A percentile compares a stretch with the other conserved stretches of the same genome.
Conservation (phyloP, 2,113 vertebrate species). For the Elephantulus edwardii region DNA sequence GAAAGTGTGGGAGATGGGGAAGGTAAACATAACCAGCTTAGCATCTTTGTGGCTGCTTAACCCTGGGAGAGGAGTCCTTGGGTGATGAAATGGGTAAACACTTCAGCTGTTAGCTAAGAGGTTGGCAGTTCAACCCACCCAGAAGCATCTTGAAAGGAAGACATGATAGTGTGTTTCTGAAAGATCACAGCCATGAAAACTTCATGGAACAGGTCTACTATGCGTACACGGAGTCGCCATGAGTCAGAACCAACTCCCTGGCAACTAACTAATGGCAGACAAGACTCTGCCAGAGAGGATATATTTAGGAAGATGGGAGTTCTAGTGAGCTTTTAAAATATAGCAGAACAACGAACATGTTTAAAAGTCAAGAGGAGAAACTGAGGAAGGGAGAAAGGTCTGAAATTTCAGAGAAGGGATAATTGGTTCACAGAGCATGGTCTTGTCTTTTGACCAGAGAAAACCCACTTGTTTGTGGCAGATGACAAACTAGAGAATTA, state of each 20-base stretch:
- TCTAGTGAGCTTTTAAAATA: background rate
- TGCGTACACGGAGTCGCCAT: background rate
- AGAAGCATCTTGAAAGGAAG: background rate
- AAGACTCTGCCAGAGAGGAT: background rate
- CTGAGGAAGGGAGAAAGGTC: background rate
- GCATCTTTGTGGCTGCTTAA: background rate
- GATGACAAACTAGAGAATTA: background rate
- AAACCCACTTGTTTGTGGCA: background rate
- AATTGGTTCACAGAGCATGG: background rate
- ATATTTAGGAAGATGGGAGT: background rate
- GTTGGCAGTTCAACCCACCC: background rate
- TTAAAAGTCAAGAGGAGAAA: slow-evolving; percentile 19
- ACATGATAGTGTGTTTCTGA: background rate
- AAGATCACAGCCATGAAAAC: background rate
- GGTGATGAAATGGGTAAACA: background rate
- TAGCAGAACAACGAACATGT: background rate
- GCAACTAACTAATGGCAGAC: too few relatives aligned
- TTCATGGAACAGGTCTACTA: too few relatives aligned
- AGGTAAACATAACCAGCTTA: background rate
- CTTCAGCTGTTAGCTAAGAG: background rate
- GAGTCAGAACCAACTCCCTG: background rate
- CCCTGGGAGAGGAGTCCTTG: background rate
- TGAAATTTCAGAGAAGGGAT: background rate
- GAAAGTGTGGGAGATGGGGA: background rate
- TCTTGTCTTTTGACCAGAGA: background rate